Conservation (phyloP, 2,797 vertebrate genomes). For the Enteromius argenteus region DNA sequence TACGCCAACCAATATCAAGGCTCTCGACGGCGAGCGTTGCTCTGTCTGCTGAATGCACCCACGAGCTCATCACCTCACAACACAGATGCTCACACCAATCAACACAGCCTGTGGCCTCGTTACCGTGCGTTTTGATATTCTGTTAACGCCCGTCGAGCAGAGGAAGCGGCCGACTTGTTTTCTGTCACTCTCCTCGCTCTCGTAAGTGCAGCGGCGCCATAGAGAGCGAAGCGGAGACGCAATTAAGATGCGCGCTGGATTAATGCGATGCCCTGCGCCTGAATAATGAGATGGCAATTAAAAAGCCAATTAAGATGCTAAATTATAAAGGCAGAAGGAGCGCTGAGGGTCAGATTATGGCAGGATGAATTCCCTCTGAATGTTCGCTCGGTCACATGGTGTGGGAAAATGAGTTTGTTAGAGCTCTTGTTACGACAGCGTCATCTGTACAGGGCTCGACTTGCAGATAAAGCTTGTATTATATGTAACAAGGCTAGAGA, state of each 20-base stretch:
- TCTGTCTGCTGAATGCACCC: slow-evolving; percentile 19
- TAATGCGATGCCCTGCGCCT: slow-evolving; percentile 66
- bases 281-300: slow-evolving; percentile 77
- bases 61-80: not conserved
- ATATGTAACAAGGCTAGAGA: not conserved
- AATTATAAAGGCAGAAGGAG: slow-evolving; percentile 68
- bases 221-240: slow-evolving; percentile 59
- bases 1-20: not conserved
- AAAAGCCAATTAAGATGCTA: slow-evolving; percentile 75
- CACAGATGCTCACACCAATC: slow-evolving; percentile 20
- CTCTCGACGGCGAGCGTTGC: not conserved
- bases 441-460: slow-evolving; percentile 3
- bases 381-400: slow-evolving; percentile 49
- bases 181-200: slow-evolving; percentile 41
- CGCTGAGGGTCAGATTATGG: slow-evolving; percentile 66
- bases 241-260: slow-evolving; percentile 71
- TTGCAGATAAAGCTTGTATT: slow-evolving; percentile 3
- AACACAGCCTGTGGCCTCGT: slow-evolving; percentile 21
- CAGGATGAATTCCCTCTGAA: slow-evolving; percentile 58
- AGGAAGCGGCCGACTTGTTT: slow-evolving; percentile 15
- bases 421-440: slow-evolving; percentile 23
- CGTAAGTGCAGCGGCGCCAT: slow-evolving; percentile 8
- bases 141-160: slow-evolving; percentile 2
- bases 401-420: slow-evolving; percentile 47
- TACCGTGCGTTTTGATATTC: slow-evolving; percentile 10